Conservation (phyloP, 2,888 invertebrate species). For the Digitonthophagus gazella region DNA sequence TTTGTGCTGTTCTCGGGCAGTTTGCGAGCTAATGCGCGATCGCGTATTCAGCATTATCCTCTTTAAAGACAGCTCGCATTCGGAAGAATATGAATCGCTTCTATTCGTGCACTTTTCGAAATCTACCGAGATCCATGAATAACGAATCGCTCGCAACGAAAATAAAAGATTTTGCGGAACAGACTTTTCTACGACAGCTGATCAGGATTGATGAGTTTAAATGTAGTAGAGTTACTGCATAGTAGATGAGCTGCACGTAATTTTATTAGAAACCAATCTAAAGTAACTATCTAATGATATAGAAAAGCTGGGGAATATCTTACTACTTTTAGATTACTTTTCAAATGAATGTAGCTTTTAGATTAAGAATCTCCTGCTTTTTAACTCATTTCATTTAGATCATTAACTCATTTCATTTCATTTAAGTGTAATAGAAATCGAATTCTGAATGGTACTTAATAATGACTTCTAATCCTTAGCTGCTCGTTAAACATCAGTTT, state of each 20-base stretch:
- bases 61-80: neutral
- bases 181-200: neutral
- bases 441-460: neutral
- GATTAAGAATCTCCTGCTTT: too few species aligned
- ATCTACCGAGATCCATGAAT: neutral
- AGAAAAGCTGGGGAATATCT: too few species aligned
- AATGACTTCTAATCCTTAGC: neutral
- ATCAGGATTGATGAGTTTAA: neutral
- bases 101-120: neutral
- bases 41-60: neutral
- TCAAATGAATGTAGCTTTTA: too few species aligned
- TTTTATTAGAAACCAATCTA: neutral
- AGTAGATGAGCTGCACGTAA: neutral
- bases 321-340: neutral
- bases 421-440: too few species aligned
- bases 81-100: neutral
- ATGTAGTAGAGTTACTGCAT: neutral
- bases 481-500: neutral
- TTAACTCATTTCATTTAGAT: too few species aligned
- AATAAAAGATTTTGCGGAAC: neutral
- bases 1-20: neutral
- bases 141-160: neutral
- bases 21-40: neutral
- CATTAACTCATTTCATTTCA: too few species aligned
- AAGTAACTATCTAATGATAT: neutral